Base-by-base conservation (phyloP, 2,888 invertebrate species). In the Coenonympha arcania region DNA sequence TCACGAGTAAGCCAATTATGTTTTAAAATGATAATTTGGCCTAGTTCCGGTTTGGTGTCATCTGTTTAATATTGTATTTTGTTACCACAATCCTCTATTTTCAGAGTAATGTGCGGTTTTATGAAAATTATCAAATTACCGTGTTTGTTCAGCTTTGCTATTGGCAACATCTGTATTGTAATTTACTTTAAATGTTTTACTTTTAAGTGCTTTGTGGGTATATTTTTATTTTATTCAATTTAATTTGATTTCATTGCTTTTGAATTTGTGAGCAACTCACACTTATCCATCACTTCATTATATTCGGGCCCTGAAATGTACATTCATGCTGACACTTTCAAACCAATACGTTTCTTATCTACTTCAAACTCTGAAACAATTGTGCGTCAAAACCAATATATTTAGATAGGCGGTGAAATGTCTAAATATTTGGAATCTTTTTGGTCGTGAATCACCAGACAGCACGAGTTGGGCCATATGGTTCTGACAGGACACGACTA, bases 381-480 rank as follows among this genome's bases (percentile, higher is more conserved):
- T 22, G n/a, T 37, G 31, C 39, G 24, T 39, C 39, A 39, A 39
- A 39, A 15, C 22, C 39, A 22, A 39, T 39, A 40, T 44, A 42
- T 37, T 6, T n/a, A 42, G 43, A 43, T 46, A 45, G 33, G 26
- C 40, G 50, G 47, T 20, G 46, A 49, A 56, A 56, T 34, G 54
- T 56, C 56, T 51, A 53, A 53, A 53, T 56, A 50, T 53, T 56
- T 50, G 28, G 34, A 40, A 52, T 52, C 43, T 36, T 47, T 52
- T 50, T 18, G 42, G 46, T 52, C 49, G 57, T 64, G 64, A 66
- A 59, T 66, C 66, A 64, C 52, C 24, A 54, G 59, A 11, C 45
- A 26, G 58, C 63, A 62, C 65, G 62, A 59, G 63, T 62, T 58
- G 41, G 50, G 55, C 58, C 66, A 66, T 64, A 65, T 65, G 68